phyloP scores from a whole-genome alignment of 2,888 invertebrate genomes.

The Argynnis bischoffii region DNA sequence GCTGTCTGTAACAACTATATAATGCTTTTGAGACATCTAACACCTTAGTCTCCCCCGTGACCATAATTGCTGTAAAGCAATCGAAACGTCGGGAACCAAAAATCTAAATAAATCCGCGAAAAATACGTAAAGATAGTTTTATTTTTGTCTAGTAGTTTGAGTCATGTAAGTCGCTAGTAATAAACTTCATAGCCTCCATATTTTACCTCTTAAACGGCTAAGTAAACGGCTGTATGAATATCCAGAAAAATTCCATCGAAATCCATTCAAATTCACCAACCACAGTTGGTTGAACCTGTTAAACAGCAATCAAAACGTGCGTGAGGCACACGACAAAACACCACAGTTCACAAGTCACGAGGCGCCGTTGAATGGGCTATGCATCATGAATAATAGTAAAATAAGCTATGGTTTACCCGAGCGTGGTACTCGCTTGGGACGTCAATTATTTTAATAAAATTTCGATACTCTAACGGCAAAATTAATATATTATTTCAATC shows the following conservation, averaged over 20 bases:
- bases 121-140: too few relatives aligned
- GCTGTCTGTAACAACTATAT: too few relatives aligned
- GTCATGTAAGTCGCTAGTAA: too few relatives aligned
- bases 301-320: slow-evolving; percentile 65
- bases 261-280: slow-evolving; percentile 28
- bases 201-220: too few relatives aligned
- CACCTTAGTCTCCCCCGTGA: too few relatives aligned
- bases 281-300: slow-evolving; percentile 55
- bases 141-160: too few relatives aligned
- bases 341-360: slow-evolving; percentile 77
- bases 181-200: too few relatives aligned
- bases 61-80: too few relatives aligned
- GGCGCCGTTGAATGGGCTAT: slow-evolving; percentile 55
- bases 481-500: neutral
- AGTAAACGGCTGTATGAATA: neutral
- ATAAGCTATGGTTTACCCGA: slow-evolving; percentile 10
- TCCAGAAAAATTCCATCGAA: neutral
- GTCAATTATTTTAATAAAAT: slow-evolving; percentile 14
- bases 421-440: slow-evolving; percentile 18
- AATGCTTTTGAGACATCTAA: too few relatives aligned
- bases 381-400: slow-evolving; percentile 60
- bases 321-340: slow-evolving; percentile 68
- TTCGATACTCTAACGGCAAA: slow-evolving; percentile 13
- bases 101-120: too few relatives aligned
- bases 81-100: too few relatives aligned